These are phyloP conservation scores for Capitulum mitella DNA, from an alignment of 2,888 invertebrate genomes.

Conservation along the genomic window DNA sequence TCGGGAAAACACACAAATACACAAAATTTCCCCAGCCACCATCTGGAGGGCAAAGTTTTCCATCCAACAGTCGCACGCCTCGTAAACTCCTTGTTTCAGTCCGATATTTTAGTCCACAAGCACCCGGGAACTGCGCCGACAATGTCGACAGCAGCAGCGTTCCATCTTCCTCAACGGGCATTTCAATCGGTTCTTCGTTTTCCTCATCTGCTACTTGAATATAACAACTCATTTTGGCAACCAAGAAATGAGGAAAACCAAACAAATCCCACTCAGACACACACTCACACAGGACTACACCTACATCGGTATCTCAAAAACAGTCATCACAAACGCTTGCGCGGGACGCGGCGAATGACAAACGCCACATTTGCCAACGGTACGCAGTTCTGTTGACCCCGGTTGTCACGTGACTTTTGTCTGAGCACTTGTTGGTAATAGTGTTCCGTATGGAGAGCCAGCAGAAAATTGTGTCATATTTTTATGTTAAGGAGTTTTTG, in stretches of 20 bases:
- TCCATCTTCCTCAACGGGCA: constrained; percentile 92
- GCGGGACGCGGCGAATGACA: too few species aligned
- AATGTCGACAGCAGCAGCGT: constrained; percentile 88
- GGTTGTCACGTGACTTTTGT: too few species aligned
- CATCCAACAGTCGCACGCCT: constrained; percentile 84
- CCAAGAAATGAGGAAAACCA: not conserved
- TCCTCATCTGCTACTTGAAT: constrained; percentile 95
- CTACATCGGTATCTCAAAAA: not conserved
- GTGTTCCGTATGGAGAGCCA: too few species aligned
- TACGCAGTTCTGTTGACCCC: too few species aligned
- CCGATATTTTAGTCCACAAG: constrained; percentile 87
- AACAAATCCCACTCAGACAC: constrained; percentile 12
- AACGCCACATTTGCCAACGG: too few species aligned
- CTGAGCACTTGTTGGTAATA: too few species aligned
- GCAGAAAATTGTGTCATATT: too few species aligned
- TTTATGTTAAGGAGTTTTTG: too few species aligned
- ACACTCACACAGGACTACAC: constrained; percentile 5
- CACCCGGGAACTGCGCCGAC: constrained; percentile 93
- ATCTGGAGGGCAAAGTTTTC: constrained; percentile 76
- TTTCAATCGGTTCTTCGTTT: constrained; percentile 89
- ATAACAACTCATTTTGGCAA: constrained; percentile 32
- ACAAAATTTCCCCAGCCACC: constrained; percentile 72
- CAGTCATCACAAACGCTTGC: not conserved
- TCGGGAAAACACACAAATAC: constrained; percentile 59
- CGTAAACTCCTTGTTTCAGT: constrained; percentile 50